phyloP scores from a whole-genome alignment of 2,888 invertebrate species.

The Drosophila rellima region DNA sequence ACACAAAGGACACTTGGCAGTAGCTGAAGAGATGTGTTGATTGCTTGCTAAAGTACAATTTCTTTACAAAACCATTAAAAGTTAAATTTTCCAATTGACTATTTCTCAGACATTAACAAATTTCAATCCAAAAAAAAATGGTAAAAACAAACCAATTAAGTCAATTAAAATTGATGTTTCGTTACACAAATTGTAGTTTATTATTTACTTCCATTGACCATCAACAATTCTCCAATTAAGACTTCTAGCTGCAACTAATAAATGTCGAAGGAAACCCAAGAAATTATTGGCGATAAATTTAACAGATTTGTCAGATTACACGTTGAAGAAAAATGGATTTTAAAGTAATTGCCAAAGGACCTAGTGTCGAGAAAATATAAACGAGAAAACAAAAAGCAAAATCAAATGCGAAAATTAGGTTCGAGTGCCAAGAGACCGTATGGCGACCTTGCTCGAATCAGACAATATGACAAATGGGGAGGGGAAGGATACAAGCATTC shows the following conservation, averaged over 20 bases:
- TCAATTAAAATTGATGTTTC: background rate
- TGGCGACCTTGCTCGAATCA: slow-evolving; percentile 46
- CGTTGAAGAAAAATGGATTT: slow-evolving; percentile 22
- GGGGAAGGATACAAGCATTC: slow-evolving; percentile 20
- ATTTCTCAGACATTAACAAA: background rate
- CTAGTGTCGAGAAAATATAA: background rate
- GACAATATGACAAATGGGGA: slow-evolving; percentile 28
- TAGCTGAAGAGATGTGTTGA: slow-evolving; percentile 3
- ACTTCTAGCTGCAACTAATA: slow-evolving; percentile 10
- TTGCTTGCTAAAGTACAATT: slow-evolving; percentile 1
- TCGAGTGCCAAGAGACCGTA: slow-evolving; percentile 34
- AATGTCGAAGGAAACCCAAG: background rate
- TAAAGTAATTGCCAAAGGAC: slow-evolving; percentile 40
- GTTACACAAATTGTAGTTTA: background rate
- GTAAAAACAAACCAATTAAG: background rate
- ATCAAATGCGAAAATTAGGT: slow-evolving; percentile 22
- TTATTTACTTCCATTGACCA: background rate
- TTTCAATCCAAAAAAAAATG: background rate
- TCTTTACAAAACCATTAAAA: background rate
- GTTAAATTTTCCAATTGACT: background rate
- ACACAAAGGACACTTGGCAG: slow-evolving; percentile 16
- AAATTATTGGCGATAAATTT: slow-evolving; percentile 1
- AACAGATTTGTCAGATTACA: slow-evolving; percentile 17
- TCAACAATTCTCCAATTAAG: slow-evolving; percentile 5
- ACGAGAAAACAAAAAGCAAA: slow-evolving; percentile 5